phyloP scores from a whole-genome alignment of 1,140 invertebrate genomes.

The Drosophila baimaii region DNA sequence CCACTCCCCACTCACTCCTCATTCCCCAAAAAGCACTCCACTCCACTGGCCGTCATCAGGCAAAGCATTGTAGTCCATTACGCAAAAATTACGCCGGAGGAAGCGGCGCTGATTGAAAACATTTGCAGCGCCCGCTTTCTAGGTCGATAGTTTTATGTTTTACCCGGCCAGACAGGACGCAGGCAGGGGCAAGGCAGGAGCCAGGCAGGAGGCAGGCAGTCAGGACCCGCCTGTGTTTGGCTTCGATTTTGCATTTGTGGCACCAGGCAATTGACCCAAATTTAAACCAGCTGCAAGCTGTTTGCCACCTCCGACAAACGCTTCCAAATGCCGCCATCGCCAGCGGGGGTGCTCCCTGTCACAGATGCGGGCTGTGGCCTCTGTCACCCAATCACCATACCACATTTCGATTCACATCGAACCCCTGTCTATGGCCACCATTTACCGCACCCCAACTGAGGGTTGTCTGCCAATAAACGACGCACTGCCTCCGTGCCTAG shows the following conservation, averaged over 20 bases:
- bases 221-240: constrained; percentile 6
- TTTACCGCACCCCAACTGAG: too few species aligned
- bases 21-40: constrained; percentile 12
- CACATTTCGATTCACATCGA: constrained; percentile 1
- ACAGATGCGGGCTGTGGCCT: constrained; percentile 26
- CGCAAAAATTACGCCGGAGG: constrained; percentile 56
- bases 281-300: constrained; percentile 75
- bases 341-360: constrained; percentile 3
- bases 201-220: not conserved
- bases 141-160: constrained; percentile 40
- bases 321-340: constrained; percentile 24
- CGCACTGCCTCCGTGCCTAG: not conserved
- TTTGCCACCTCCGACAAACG: constrained; percentile 60
- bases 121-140: constrained; percentile 55
- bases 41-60: not conserved
- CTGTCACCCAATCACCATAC: constrained; percentile 13
- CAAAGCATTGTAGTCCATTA: constrained; percentile 52
- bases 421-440: too few species aligned
- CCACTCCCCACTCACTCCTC: constrained; percentile 1
- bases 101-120: constrained; percentile 66
- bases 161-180: constrained; percentile 19
- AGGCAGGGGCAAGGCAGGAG: constrained; percentile 15
- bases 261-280: constrained; percentile 79
- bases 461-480: constrained; percentile 15
- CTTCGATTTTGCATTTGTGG: constrained; percentile 61